Conservation (phyloP, 1,140 invertebrate species). For the Anthonomus grandis region DNA sequence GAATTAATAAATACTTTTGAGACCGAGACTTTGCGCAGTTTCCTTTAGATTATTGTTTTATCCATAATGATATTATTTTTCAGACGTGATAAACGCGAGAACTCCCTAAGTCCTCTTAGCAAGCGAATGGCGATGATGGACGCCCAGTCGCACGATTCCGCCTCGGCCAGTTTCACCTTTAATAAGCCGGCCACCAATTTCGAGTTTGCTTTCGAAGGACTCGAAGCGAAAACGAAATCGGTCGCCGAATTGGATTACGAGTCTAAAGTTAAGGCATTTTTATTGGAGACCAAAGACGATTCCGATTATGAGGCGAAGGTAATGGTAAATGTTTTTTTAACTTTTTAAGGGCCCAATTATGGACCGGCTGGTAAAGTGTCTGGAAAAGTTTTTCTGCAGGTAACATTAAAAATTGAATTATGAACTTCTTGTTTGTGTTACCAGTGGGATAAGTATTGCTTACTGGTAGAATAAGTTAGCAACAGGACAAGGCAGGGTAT, state of each 20-base stretch:
- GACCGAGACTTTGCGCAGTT: neutral
- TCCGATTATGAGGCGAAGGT: constrained; percentile 82
- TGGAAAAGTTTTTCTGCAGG: too few relatives aligned
- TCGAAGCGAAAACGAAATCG: constrained; percentile 45
- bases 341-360: too few relatives aligned
- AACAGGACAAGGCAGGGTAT: too few relatives aligned
- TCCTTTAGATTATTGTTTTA: neutral
- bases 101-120: constrained; percentile 72
- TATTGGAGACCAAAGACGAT: constrained; percentile 76
- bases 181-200: constrained; percentile 41
- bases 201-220: constrained; percentile 46
- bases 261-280: constrained; percentile 68
- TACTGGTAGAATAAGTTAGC: too few relatives aligned
- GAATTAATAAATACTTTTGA: too few relatives aligned
- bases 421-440: too few relatives aligned
- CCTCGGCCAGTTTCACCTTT: constrained; percentile 49
- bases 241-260: constrained; percentile 62
- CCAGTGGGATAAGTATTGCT: too few relatives aligned
- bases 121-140: constrained; percentile 72
- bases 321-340: too few relatives aligned
- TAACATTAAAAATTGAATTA: too few relatives aligned
- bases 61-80: neutral
- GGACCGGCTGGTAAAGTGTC: too few relatives aligned
- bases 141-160: constrained; percentile 50
- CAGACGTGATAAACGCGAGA: constrained; percentile 60